Percentiles rank a stretch among this genome's conserved stretches.
Conservation (phyloP, 2,113 vertebrate genomes). For the Malurus elegans region DNA sequence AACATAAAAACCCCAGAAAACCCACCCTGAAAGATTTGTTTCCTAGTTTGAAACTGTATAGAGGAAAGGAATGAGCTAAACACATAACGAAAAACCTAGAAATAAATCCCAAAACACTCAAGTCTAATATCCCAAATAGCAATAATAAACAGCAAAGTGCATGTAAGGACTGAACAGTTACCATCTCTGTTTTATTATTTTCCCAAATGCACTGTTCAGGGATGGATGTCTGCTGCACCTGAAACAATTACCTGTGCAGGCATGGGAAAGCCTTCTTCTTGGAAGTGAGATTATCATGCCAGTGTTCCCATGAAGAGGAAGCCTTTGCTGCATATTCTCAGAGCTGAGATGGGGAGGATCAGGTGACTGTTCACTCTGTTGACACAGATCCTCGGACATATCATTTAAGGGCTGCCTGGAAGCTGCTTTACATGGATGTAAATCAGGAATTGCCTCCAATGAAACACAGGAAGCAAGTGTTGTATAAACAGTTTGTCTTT, state of each 20-base stretch:
- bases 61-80: neutral
- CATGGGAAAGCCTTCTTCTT: neutral
- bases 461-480: neutral
- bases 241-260: neutral
- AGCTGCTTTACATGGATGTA: neutral
- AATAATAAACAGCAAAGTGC: neutral
- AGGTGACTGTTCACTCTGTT: neutral
- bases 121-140: neutral
- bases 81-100: neutral
- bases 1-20: too few species aligned
- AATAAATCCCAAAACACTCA: neutral
- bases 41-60: neutral
- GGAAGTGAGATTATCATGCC: neutral
- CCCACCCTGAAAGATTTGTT: neutral
- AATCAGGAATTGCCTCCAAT: neutral
- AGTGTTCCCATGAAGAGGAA: neutral
- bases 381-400: neutral
- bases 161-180: neutral
- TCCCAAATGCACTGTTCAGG: neutral
- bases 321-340: neutral
- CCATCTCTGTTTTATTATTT: neutral
- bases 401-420: neutral
- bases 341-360: neutral
- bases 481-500: neutral
- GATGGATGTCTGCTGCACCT: neutral